phyloP scores from a whole-genome alignment of 2,113 vertebrate genomes.

The Mus musculus region GRCm39 chr10:28308501-28309000 shows the following conservation, averaged over 20 bases:
- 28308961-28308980: background rate
- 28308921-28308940: accelerated
- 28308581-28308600: background rate
- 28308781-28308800: background rate
- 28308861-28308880: background rate
- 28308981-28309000: background rate
- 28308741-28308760: background rate
- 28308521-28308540: background rate
- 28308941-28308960: background rate
- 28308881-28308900: background rate
- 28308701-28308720: background rate
- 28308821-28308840: background rate
- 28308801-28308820: background rate
- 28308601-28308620: background rate
- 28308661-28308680: background rate
- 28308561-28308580: background rate
- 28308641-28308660: background rate
- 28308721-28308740: background rate
- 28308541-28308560: background rate
- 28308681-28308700: background rate
- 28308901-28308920: background rate
- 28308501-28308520: background rate
- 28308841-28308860: background rate
- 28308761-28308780: background rate
- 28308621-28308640: background rate